Conservation (phyloP, 37 sponge, comb jelly and placozoan species). For the Mnemiopsis leidyi region DNA sequence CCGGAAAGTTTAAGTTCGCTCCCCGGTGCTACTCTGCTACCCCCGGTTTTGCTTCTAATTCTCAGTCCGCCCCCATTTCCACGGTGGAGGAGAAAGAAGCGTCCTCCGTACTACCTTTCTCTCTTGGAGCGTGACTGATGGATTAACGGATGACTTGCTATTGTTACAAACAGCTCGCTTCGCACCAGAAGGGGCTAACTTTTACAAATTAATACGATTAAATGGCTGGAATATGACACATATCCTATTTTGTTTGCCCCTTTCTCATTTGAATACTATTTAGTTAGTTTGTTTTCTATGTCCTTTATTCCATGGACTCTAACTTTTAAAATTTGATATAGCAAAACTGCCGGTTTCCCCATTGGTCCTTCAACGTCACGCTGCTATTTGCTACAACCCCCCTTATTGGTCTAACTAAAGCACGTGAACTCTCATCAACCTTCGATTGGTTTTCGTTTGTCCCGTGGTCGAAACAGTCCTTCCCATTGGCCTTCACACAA, state of each 20-base stretch:
- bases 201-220: background rate
- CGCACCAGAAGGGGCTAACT: background rate
- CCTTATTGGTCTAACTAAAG: background rate
- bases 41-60: too few species aligned
- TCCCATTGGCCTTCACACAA: background rate
- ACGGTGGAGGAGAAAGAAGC: too few species aligned
- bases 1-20: too few species aligned
- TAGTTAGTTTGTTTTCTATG: background rate
- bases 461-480: background rate
- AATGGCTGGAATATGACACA: constrained; percentile 5
- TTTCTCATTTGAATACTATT: constrained; percentile 46
- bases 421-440: background rate
- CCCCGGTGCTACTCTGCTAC: too few species aligned
- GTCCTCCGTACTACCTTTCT: too few species aligned
- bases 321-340: background rate
- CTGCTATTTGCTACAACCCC: background rate
- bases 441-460: background rate
- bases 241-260: constrained; percentile 54
- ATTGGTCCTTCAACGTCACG: background rate
- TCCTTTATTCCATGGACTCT: background rate
- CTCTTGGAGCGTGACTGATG: background rate
- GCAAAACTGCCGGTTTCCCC: background rate
- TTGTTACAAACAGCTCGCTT: background rate
- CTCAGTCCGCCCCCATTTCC: too few species aligned
- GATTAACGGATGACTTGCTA: background rate